phyloP scores from a whole-genome alignment of 2,888 invertebrate genomes.

The Synergus gifuensis region DNA sequence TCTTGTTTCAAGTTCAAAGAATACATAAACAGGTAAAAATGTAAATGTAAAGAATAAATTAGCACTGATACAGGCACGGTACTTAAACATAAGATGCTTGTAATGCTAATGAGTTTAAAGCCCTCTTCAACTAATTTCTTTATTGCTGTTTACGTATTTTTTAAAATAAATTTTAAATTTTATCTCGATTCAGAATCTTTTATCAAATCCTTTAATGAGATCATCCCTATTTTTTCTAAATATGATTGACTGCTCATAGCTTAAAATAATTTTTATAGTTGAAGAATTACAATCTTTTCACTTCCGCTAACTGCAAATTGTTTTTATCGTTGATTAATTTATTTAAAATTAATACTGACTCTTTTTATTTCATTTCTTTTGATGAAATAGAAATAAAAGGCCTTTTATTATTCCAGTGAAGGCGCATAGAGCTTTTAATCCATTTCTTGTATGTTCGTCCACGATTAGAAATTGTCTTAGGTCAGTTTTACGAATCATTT shows the following conservation, averaged over 20 bases:
- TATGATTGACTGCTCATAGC: neutral
- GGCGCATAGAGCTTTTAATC: neutral
- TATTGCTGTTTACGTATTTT: neutral
- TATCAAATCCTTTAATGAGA: neutral
- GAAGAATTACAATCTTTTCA: no score
- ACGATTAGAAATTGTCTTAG: neutral
- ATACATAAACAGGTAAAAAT: neutral
- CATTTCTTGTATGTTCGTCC: neutral
- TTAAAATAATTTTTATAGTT: neutral
- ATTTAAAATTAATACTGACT: neutral
- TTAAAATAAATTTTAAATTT: neutral
- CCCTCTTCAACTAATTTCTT: neutral
- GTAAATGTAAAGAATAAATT: neutral
- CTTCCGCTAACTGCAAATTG: no score
- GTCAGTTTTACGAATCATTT: neutral
- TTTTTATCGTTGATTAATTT: neutral
- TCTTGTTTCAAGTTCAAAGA: neutral
- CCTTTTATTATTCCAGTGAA: constrained; percentile 1
- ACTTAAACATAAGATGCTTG: neutral
- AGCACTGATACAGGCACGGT: neutral
- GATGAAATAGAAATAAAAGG: neutral
- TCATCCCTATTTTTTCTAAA: neutral
- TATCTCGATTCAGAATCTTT: neutral
- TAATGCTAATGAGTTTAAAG: neutral
- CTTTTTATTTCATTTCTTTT: neutral